Base-by-base conservation (phyloP, 1,140 invertebrate species). In the Notospermus geniculatus region DNA sequence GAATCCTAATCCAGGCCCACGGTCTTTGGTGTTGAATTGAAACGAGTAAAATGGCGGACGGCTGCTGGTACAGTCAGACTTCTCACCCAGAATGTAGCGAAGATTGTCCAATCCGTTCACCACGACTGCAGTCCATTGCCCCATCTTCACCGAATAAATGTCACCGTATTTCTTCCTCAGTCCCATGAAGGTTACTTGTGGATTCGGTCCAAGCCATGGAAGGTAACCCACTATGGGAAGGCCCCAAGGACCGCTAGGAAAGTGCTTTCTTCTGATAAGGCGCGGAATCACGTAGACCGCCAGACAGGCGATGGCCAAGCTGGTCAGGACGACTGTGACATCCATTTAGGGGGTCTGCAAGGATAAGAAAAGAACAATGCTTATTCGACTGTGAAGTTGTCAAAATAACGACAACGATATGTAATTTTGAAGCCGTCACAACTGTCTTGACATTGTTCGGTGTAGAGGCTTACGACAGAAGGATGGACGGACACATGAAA, bases 31-130 rank as follows among this genome's bases (percentile, higher is more conserved):
- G n/a, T 19, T 27, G 46, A 50, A 19, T n/a, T 23, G 46, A n/a
- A 50, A 50, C 25, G 25, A 50, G n/a, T 50, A 50, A 50, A 50
- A 50, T 27, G 19, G 19, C 5, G 46, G 46, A 23, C 46, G 46
- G n/a, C 46, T 27, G n/a, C 19, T 27, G 5, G 25, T 23, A 50
- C 25, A 5, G 4, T 50, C 46, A 5, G 25, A 5, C 5, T 27
- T 50, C 46, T 19, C 46, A 4, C 25, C 25, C n/a, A 27, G 9
- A 23, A 50, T n/a, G 9, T 50, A 9, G 25, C 46, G 46, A n/a
- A 50, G n/a, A 23, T 23, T 23, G n/a, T 50, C 46, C n/a, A 23
- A 19, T 7, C 46, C 46, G 46, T 50, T 50, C 19, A 50, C 46
- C 4, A 50, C 46, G n/a, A 50, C 25, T 50, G 46, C 25, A 23